Evolutionary conservation across 2,888 invertebrate genomes (phyloP).

Genomic region (Ophioninae sp.): DNA sequence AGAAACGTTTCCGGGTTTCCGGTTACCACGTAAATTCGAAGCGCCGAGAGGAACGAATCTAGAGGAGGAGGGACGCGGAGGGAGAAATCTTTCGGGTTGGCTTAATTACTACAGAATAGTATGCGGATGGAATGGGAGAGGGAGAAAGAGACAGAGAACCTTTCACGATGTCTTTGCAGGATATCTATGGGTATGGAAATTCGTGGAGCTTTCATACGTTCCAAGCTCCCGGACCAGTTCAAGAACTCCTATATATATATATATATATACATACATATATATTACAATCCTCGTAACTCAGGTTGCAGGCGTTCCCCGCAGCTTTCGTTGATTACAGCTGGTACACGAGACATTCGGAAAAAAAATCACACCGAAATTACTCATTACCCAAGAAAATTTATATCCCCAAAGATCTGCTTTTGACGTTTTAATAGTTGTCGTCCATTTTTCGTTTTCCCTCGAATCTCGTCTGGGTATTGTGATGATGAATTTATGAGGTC

Average conservation of each 20-base stretch:
- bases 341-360: not conserved
- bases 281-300: constrained; percentile 2
- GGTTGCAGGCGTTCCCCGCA: not conserved
- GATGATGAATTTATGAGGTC: not conserved
- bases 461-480: not conserved
- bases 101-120: constrained; percentile 37
- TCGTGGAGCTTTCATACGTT: constrained; percentile 9
- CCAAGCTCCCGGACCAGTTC: not conserved
- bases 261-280: not conserved
- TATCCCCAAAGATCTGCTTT: not conserved
- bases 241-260: not conserved
- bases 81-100: constrained; percentile 14
- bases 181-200: constrained; percentile 34
- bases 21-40: constrained; percentile 4
- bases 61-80: not conserved
- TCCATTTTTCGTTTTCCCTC: not conserved
- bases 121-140: not conserved
- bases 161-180: constrained; percentile 21
- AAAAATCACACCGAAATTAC: not conserved
- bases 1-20: constrained; percentile 31
- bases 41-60: not conserved
- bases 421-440: not conserved
- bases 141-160: not conserved
- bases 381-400: not conserved
- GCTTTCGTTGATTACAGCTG: not conserved